Conservation (phyloP, 2,113 vertebrate species). For the Thamnophis sirtalis region DNA sequence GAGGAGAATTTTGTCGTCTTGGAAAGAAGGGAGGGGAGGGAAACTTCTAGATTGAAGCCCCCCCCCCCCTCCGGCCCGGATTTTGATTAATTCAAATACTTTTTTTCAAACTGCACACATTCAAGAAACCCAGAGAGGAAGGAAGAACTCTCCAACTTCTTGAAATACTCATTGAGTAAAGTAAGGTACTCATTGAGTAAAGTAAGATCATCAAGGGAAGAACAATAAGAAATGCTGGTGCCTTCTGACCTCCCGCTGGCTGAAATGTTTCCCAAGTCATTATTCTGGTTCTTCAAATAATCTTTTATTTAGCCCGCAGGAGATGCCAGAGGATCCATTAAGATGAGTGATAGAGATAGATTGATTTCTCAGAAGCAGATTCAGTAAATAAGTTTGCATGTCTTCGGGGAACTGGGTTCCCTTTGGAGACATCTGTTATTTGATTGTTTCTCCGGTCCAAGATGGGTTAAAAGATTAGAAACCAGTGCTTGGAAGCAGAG, state of each 20-base stretch:
- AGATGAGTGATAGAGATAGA: neutral
- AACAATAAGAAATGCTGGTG: neutral
- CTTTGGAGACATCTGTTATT: neutral
- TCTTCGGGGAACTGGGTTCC: neutral
- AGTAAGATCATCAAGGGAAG: neutral
- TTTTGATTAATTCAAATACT: neutral
- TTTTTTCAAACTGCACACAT: neutral
- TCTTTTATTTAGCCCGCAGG: neutral
- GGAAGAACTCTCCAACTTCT: neutral
- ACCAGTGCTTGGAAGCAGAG: neutral
- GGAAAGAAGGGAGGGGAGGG: neutral
- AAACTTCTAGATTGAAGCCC: neutral
- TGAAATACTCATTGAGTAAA: neutral
- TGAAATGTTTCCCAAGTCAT: neutral
- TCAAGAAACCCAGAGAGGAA: neutral
- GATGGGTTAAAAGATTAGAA: neutral
- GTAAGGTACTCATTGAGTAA: neutral
- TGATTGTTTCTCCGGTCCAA: neutral
- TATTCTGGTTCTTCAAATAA: neutral
- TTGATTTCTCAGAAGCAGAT: neutral
- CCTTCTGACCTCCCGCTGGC: neutral
- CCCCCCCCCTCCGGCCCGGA: rapidly evolving
- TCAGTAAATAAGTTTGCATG: neutral
- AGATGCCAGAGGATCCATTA: neutral
- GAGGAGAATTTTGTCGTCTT: neutral